Evolutionary conservation across 2,888 invertebrate species (phyloP).

Genomic region (Chironomus riparius): DNA sequence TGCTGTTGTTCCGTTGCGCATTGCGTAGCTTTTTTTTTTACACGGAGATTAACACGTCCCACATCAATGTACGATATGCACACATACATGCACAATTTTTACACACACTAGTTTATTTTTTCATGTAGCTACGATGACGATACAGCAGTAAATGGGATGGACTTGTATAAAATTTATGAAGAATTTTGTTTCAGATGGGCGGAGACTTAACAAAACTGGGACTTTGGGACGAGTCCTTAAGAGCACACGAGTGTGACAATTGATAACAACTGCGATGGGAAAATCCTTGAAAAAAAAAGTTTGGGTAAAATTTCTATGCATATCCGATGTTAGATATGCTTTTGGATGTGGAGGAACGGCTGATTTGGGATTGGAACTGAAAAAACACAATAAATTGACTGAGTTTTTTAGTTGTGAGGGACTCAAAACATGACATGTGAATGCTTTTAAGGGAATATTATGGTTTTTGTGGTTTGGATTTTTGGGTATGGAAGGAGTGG

Average conservation of each 20-base stretch:
- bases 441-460: too few relatives aligned
- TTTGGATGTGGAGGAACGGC: too few relatives aligned
- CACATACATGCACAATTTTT: not conserved
- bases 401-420: too few relatives aligned
- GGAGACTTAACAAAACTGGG: not conserved
- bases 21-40: not conserved
- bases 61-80: too few relatives aligned
- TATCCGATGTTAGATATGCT: not conserved
- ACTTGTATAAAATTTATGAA: too few relatives aligned
- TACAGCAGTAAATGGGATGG: too few relatives aligned
- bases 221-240: not conserved
- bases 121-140: too few relatives aligned
- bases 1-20: not conserved
- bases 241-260: not conserved
- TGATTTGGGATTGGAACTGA: too few relatives aligned
- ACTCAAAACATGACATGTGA: too few relatives aligned
- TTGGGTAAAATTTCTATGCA: not conserved
- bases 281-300: not conserved
- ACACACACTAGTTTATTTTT: not conserved
- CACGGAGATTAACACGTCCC: not conserved
- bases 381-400: too few relatives aligned
- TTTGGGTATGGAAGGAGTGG: too few relatives aligned
- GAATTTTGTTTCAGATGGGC: not conserved
- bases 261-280: not conserved
- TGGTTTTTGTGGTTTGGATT: too few relatives aligned